Base-by-base conservation (phyloP, 1,140 invertebrate genomes). In the Probaryconus sp. region DNA sequence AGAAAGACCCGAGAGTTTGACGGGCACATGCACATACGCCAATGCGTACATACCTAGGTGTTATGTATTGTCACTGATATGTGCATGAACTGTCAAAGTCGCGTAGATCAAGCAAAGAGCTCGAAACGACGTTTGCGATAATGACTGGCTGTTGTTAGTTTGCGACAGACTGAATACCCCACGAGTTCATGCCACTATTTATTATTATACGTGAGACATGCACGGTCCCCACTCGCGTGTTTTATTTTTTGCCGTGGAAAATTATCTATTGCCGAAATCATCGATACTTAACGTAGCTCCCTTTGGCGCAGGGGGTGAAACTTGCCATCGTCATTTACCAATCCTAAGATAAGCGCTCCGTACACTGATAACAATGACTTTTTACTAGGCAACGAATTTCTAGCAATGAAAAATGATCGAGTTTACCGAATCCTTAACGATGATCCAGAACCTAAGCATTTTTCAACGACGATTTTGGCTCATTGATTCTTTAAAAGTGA, bases 101-200 rank as follows among this genome's bases (percentile, higher is more conserved):
- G 33, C 9, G 43, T 9, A 18, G 16, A 4, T 30, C 42, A 16
- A 47, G 20, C 28, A 21, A 63, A 51, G 43, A 42, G 28, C 51
- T 58, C 53, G 30, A 1, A 33, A 24, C 45, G 53, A 21, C 31
- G 53, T 50, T 30, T 31, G 14, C 42, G 63, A 56, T 56, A 56
- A 63, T 40, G 45, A 67, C 51, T 58, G 43, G 16, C 43, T 60
- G 37, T 72, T 60, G 69, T 65, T 63, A 53, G 51, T 65, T 55
- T 51, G 55, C 69, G 69, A 61, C 40, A 14, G 60, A 72, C 70
- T 67, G 70, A 74, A 68, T 38, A 63, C 11, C 55, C 48, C 56
- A 47, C 70, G 56, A 68, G 70, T 74, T 74, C 70, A 68, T 63
- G 63, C 70, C 33, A 74, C 63, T 74, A 74, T 74, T 74, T 74